Evolutionary conservation across 1,140 invertebrate genomes (phyloP).

Genomic region (Mizuhopecten yessoensis): DNA sequence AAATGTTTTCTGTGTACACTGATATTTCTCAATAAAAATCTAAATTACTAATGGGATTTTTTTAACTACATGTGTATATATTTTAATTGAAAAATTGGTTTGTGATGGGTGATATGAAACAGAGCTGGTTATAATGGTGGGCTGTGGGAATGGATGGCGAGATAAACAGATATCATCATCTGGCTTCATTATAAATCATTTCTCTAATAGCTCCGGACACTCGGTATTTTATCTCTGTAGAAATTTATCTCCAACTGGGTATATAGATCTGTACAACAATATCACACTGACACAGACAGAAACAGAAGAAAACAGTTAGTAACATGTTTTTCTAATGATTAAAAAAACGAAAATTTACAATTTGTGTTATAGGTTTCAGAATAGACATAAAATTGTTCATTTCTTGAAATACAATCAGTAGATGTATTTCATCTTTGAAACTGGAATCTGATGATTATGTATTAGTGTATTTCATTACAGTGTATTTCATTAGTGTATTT

Average conservation of each 20-base stretch:
- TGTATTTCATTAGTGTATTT: no score
- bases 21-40: background rate
- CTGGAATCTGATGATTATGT: no score
- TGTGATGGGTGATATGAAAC: background rate
- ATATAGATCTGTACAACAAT: background rate
- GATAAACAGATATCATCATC: background rate
- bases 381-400: no score
- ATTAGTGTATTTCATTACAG: no score
- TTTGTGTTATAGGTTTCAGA: no score
- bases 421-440: no score
- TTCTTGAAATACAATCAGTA: no score
- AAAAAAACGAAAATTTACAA: no score
- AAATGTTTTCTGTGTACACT: background rate
- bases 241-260: slow-evolving; percentile 8
- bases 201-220: background rate
- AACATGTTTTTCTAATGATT: no score
- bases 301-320: no score
- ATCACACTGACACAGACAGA: background rate
- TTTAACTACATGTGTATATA: background rate
- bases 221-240: background rate
- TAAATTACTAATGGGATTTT: slow-evolving; percentile 26
- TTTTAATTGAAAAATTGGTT: background rate
- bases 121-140: background rate
- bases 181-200: background rate
- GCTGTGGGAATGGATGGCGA: background rate